phyloP scores from a whole-genome alignment of 2,113 vertebrate species.

The Sinocyclocheilus grahami region DNA sequence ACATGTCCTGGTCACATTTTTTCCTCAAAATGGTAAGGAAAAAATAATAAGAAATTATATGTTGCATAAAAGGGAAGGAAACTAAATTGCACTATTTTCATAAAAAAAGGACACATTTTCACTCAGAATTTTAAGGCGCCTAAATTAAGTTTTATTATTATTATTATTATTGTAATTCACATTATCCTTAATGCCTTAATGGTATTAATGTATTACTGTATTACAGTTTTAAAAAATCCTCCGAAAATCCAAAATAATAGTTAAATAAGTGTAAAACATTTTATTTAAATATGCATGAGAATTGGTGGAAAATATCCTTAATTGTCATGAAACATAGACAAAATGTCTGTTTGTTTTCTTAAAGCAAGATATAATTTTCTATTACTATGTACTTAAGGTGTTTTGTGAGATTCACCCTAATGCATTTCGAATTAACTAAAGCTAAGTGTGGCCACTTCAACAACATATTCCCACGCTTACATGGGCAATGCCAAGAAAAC shows the following conservation, averaged over 20 bases:
- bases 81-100: not conserved
- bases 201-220: not conserved
- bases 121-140: not conserved
- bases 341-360: not conserved
- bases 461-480: not conserved
- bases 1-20: not conserved
- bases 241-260: not conserved
- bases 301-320: not conserved
- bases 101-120: not conserved
- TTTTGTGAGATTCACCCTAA: not conserved
- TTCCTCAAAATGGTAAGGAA: not conserved
- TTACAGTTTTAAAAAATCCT: not conserved
- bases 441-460: not conserved
- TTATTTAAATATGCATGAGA: not conserved
- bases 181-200: not conserved
- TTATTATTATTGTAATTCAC: not conserved
- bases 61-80: too few relatives aligned
- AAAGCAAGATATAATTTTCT: not conserved
- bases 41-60: not conserved
- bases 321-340: not conserved
- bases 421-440: not conserved
- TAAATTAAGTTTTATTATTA: not conserved
- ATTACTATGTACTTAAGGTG: not conserved
- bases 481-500: slow-evolving; percentile 23
- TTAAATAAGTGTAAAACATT: not conserved